A percentile compares a stretch with the other conserved stretches of the same genome.
phyloP scores from a whole-genome alignment of 2,888 invertebrate genomes.

The Eilema caniola region DNA sequence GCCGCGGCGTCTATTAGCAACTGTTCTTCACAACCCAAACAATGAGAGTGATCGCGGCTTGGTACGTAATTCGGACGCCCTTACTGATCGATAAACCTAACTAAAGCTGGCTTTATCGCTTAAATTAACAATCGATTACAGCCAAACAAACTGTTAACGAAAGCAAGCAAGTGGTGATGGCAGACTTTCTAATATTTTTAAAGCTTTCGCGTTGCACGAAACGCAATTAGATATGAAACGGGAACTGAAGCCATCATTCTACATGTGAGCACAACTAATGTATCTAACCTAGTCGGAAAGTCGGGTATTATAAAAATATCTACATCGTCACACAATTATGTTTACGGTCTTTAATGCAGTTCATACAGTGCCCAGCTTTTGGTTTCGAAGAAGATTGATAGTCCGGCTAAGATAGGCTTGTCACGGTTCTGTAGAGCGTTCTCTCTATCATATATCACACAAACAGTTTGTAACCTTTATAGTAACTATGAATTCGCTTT shows the following conservation, averaged over 20 bases:
- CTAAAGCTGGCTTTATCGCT: conserved; percentile 65
- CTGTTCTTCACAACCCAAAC: conserved; percentile 79
- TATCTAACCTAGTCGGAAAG: neutral
- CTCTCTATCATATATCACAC: too few relatives aligned
- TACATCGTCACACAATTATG: too few relatives aligned
- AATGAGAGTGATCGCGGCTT: conserved; percentile 84
- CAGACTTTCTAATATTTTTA: conserved; percentile 46
- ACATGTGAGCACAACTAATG: neutral
- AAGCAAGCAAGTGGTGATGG: conserved; percentile 59
- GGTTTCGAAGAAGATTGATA: too few relatives aligned
- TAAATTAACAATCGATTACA: conserved; percentile 58
- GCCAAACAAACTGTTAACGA: conserved; percentile 50
- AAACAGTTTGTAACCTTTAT: too few relatives aligned
- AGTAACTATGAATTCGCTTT: too few relatives aligned
- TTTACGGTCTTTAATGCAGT: too few relatives aligned
- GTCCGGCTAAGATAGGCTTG: too few relatives aligned
- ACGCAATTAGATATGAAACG: conserved; percentile 2
- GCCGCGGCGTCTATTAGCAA: conserved; percentile 75
- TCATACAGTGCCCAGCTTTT: too few relatives aligned
- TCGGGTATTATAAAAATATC: neutral
- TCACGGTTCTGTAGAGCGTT: too few relatives aligned
- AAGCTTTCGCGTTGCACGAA: conserved; percentile 5
- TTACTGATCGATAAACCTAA: conserved; percentile 75
- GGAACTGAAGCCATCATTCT: neutral
- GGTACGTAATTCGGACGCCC: conserved; percentile 76